These are phyloP conservation scores for Linepithema humile DNA, from an alignment of 1,140 invertebrate genomes.

Conservation along the genomic window DNA sequence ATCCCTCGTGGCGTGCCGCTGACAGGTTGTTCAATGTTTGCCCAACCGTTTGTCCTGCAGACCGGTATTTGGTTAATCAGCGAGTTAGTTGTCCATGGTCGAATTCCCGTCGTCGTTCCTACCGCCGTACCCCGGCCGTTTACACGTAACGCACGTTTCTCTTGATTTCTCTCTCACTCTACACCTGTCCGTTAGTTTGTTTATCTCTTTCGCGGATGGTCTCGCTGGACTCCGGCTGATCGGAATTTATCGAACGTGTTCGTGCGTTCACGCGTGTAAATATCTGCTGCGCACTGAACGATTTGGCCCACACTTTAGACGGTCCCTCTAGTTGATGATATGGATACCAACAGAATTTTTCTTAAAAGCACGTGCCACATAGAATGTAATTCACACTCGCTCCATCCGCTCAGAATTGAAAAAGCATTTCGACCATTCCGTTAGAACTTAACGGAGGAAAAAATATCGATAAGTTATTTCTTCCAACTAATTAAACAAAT, in stretches of 20 bases:
- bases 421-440: neutral
- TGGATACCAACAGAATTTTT: neutral
- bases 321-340: slow-evolving; percentile 10
- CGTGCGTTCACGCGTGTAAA: slow-evolving; percentile 57
- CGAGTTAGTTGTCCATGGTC: slow-evolving; percentile 74
- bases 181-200: slow-evolving; percentile 48
- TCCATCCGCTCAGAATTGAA: neutral
- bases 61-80: slow-evolving; percentile 77
- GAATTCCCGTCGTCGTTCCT: slow-evolving; percentile 67
- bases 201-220: slow-evolving; percentile 52
- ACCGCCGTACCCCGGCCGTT: slow-evolving; percentile 41
- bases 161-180: neutral
- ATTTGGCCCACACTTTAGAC: slow-evolving; percentile 24
- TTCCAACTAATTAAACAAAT: neutral
- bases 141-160: slow-evolving; percentile 38
- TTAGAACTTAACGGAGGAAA: neutral
- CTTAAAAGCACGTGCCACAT: neutral
- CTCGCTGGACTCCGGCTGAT: slow-evolving; percentile 29
- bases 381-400: slow-evolving; percentile 9
- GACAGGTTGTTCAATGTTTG: slow-evolving; percentile 74
- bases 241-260: slow-evolving; percentile 67
- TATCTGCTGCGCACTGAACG: slow-evolving; percentile 22
- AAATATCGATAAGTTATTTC: neutral
- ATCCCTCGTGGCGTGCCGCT: slow-evolving; percentile 71
- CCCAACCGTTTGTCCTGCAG: slow-evolving; percentile 72